Evolutionary conservation across 2,888 invertebrate species (phyloP).

Genomic region (Aleiodes leptofemur): DNA sequence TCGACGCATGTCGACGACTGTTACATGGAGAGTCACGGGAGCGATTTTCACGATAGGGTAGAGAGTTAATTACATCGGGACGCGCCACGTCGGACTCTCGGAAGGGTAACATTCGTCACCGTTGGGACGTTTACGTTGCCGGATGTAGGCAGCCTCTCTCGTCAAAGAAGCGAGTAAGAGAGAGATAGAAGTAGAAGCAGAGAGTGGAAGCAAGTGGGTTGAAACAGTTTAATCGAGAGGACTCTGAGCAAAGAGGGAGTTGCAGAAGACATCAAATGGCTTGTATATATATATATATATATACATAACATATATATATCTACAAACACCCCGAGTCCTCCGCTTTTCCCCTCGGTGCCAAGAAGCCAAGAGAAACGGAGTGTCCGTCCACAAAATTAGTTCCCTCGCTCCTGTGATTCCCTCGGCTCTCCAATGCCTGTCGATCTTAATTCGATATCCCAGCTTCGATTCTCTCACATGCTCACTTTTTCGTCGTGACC

Average conservation of each 20-base stretch:
- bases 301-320: background rate
- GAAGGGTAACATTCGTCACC: conserved; percentile 51
- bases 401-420: conserved; percentile 53
- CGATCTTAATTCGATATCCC: conserved; percentile 55
- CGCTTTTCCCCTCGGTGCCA: background rate
- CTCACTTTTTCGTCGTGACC: conserved; percentile 12
- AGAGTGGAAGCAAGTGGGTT: conserved; percentile 19
- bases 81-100: conserved; percentile 30
- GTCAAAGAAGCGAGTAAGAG: background rate
- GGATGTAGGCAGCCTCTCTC: conserved; percentile 29
- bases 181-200: conserved; percentile 14
- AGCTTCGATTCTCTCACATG: conserved; percentile 8
- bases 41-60: conserved; percentile 32
- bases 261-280: background rate
- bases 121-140: conserved; percentile 41
- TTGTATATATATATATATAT: background rate
- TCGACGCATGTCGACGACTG: conserved; percentile 32
- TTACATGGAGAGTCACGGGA: conserved; percentile 35
- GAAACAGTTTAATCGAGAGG: conserved; percentile 44
- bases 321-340: background rate
- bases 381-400: conserved; percentile 56
- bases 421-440: conserved; percentile 48
- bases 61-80: conserved; percentile 44
- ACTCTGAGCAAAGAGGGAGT: conserved; percentile 6
- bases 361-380: conserved; percentile 39